Base-by-base conservation (phyloP, 1,140 invertebrate genomes). In the Papilio helenus region DNA sequence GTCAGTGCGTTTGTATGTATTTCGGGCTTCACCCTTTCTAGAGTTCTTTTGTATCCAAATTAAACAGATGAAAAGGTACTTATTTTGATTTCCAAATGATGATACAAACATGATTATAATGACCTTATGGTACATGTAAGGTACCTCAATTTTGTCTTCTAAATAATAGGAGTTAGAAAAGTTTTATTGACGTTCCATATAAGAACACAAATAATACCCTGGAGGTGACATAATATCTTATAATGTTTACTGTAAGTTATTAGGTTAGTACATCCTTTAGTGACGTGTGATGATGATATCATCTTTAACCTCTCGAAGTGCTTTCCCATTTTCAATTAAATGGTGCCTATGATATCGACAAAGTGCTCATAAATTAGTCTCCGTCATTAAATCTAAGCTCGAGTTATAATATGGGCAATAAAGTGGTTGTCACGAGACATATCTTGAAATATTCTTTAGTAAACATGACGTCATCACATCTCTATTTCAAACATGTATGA, bases 321-420 rank as follows among this genome's bases (percentile, higher is more conserved):
- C 14, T 65, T 16, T 65, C 61, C n/a, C 14, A 16, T 26, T 16
- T 65, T 29, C 23, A 65, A 65, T 65, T 29, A 65, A 29, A 65
- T 29, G 61, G 61, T 65, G 12, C 3, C 10, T 3, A 14, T 34
- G 61, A 65, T 5, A 29, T 65, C 26, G 61, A 29, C 58, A 29
- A 65, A 65, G 61, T 65, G 61, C 26, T 65, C 61, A 26, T 65
- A 29, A 65, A 65, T 29, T 65, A 65, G 61, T 65, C 26, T 16
- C 23, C 26, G 61, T 5, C 61, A 68, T 29, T 68, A 68, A 68
- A 68, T 23, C 61, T 18, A 16, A 68, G 26, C 12, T 29, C 26
- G 61, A 20, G 55, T 68, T 18, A 68, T 68, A 68, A 68, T 18
- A 68, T 68, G 26, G 26, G 26, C 58, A 2, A 61, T 26, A 61